These are phyloP conservation scores for Protobothrops flavoviridis DNA, from an alignment of 2,113 vertebrate species.

Conservation along the genomic window DNA sequence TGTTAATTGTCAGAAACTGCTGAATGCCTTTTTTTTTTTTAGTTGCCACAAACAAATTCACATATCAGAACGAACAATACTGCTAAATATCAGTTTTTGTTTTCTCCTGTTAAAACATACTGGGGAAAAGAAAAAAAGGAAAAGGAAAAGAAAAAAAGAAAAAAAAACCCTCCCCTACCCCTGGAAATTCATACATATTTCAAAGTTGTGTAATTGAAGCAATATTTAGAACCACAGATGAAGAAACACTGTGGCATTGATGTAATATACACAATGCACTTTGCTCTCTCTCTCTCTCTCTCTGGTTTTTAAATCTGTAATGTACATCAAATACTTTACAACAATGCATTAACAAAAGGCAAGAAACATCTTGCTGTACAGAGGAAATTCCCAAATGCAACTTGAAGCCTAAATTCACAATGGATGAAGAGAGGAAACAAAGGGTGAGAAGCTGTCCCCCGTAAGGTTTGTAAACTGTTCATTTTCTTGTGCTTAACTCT, in stretches of 20 bases:
- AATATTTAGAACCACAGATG: slow-evolving; percentile 85
- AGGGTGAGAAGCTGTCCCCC: slow-evolving; percentile 86
- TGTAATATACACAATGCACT: slow-evolving; percentile 95
- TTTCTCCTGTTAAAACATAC: slow-evolving; percentile 74
- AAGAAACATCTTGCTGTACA: slow-evolving; percentile 83
- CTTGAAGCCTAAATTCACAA: slow-evolving; percentile 85
- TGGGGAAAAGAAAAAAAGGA: slow-evolving; percentile 72
- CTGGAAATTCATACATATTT: slow-evolving; percentile 81
- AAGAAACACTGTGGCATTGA: slow-evolving; percentile 85
- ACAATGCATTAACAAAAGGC: slow-evolving; percentile 96
- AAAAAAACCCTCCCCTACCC: neutral
- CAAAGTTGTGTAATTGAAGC: slow-evolving; percentile 78
- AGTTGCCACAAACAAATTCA: slow-evolving; percentile 89
- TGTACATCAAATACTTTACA: slow-evolving; percentile 99
- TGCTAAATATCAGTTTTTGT: slow-evolving; percentile 78
- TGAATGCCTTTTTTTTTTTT: slow-evolving; percentile 76
- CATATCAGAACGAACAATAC: slow-evolving; percentile 88
- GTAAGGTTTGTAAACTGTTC: slow-evolving; percentile 74
- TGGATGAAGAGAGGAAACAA: slow-evolving; percentile 79
- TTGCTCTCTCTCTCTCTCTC: slow-evolving; percentile 42
- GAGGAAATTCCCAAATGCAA: slow-evolving; percentile 85
- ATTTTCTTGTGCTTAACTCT: slow-evolving; percentile 80
- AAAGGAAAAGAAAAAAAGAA: neutral
- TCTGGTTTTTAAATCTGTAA: slow-evolving; percentile 79
- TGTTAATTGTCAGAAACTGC: slow-evolving; percentile 82